Evolutionary conservation across 2,888 invertebrate genomes (phyloP), one percentile per base, ranked within the genome.

Genomic region (Cancer borealis): DNA sequence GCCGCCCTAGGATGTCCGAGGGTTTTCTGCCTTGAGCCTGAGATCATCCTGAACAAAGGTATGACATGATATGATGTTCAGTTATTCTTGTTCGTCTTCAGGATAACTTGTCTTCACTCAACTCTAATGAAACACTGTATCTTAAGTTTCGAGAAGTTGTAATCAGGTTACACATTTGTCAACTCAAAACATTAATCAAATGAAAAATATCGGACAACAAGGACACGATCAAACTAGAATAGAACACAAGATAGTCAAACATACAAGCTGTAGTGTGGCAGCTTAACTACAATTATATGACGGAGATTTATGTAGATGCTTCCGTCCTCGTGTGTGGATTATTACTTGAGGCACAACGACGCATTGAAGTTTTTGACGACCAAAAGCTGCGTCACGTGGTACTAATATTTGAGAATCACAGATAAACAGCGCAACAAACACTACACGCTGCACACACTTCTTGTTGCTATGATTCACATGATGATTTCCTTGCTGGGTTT

Each of bases 341-440:
- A 39, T 10, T 84, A 84, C 84, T 26, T 84, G 39, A 84, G 84
- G 39, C 84, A n/a, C 39, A 10, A 8, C 12, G 39, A 84, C 84
- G 84, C 84, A 84, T 84, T 39, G 84, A 84, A 39, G 84, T 39
- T 4, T 84, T 2, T 39, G 39, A 39, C 3, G 84, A 39, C 39
- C 17, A n/a, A 17, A n/a, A 30, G 17, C 84, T 84, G 84, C 84
- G 84, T 84, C 84, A 84, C 84, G 84, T 84, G 84, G 39, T 30
- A 12, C 84, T 26, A 26, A 21, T 60, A 21, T 21, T 21, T 21
- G 26, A 73, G 84, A 39, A 14, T 84, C 84, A 84, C n/a, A 17
- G 12, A 39, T 79, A 39, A 39, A 84, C 84, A 39, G 39, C 17
- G 39, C 14, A 66, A 39, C 10, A 30, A 84, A 10, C 30, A 30